Base-by-base conservation (phyloP, 2,888 invertebrate species). In the Erebia epiphron region DNA sequence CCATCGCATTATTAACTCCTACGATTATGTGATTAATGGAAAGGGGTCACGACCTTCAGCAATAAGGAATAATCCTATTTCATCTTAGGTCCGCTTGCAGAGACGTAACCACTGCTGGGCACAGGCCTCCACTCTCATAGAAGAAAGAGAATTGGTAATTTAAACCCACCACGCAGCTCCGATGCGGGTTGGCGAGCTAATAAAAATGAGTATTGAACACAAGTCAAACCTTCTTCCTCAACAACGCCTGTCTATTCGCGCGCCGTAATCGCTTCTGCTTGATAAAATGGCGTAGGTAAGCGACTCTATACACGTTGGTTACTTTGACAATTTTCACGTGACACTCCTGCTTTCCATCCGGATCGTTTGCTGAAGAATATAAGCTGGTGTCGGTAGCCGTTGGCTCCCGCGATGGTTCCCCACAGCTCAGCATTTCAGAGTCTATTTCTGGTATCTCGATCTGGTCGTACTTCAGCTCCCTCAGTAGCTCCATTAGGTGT, bases 301-400 rank as follows among this genome's bases (percentile, higher is more conserved):
- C 88, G 35, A 92, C 87, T 82, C 88, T 90, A 80, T 90, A 92
- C 18, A 92, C 89, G 74, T 91, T 92, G 68, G 91, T 92, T 57
- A 92, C 89, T 83, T 88, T 88, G 63, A 92, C 85, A 67, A 93
- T 88, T 78, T 90, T 91, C 67, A 92, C 86, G 52, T 83, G 85
- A 76, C 86, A 90, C 63, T 90, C 88, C 63, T 85, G 83, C 56
- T 85, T 82, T 49, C 79, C 69, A 56, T 87, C 87, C 14, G 75
- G 74, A 57, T 87, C 88, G 75, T 84, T 86, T 5, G 83, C 71
- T 1, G 89, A 83, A 0, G 88, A 86, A 78, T 88, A 87, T 1
- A 86, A 78, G 79, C 85, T 88, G 76, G 82, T 78, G 21, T 85
- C 87, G 0, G 81, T 50, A 60, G 67, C 70, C 41, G 57, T 74